Evolutionary conservation across 2,797 vertebrate genomes (phyloP), one percentile per base, ranked within the genome.

Genomic region (Florisuga fusca): DNA sequence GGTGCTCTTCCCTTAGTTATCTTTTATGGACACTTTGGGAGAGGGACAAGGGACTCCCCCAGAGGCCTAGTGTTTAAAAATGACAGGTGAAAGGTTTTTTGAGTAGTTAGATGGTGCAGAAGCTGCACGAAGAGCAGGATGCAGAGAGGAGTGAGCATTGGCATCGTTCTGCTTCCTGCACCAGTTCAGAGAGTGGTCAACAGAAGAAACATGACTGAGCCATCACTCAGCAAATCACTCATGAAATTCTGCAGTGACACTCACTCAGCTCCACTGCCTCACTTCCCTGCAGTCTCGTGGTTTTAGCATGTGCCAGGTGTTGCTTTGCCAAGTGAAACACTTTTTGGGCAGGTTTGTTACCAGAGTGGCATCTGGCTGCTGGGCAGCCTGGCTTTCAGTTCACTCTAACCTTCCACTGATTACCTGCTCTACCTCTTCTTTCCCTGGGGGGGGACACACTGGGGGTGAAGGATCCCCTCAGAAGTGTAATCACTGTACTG

Each of bases 371-470:
- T 87, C 80, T 66, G 45, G 59, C 41, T 86, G 77, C 48, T 34
- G 61, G 27, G 59, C 72, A 36, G 43, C 15, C 63, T 66, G 59
- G 57, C 41, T 78, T 62, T 38, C 34, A 59, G 62, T 34, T 74
- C 53, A 38, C 31, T 41, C 45, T 2, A 1, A 34, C 41, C 51
- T 82, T 10, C 27, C 19, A 1, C 1, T 0, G 0, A 27, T 75
- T 6, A 33, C 34, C 34, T 76, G 74, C 48, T 79, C 46, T 72
- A 13, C 66, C 50, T 74, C 51, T 17, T 51, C 36, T 72, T 74
- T 50, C 79, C 50, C 27, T 23, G 7, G n/a, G 62, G 41, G 41
- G 11, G 38, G 6, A 41, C 22, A 59, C 1, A 0, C 46, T 17
- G n/a, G 27, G 63, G 57, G 15, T 48, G 43, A 82, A 1, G 6